Conservation (phyloP, 1,140 invertebrate genomes). For the Cydia pomonella region DNA sequence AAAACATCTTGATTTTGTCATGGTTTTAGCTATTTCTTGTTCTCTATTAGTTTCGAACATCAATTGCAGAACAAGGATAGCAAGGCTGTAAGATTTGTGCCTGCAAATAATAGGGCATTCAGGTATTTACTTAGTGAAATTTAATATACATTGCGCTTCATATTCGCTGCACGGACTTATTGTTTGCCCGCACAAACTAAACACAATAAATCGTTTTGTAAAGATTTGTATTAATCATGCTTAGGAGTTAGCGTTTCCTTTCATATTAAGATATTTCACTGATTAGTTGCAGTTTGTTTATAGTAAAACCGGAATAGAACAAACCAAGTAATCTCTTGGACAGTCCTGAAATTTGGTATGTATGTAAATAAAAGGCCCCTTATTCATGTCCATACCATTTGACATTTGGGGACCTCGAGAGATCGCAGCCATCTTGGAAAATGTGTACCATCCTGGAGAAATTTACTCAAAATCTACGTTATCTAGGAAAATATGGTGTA, state of each 20-base stretch:
- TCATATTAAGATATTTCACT: no score
- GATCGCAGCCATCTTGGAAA: no score
- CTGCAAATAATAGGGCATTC: slow-evolving; percentile 20
- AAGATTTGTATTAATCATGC: background rate
- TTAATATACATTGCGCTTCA: background rate
- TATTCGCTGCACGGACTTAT: background rate
- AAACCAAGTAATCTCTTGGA: no score
- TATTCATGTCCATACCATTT: no score
- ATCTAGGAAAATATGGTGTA: no score
- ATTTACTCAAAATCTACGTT: no score
- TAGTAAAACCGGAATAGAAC: no score
- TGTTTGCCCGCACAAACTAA: slow-evolving; percentile 1
- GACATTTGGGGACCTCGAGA: no score
- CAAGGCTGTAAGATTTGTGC: background rate
- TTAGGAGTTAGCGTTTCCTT: background rate
- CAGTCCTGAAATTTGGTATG: no score
- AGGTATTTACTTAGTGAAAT: slow-evolving; percentile 30
- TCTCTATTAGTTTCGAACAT: background rate
- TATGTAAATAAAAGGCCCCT: no score
- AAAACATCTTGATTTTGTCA: background rate
- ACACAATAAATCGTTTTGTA: slow-evolving; percentile 1
- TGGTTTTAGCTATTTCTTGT: background rate
- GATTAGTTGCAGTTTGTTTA: no score
- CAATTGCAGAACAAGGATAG: slow-evolving; percentile 14
- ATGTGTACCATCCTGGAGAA: no score